These are phyloP conservation scores for Andrena bicolor DNA, from an alignment of 2,888 invertebrate genomes.

Conservation along the genomic window DNA sequence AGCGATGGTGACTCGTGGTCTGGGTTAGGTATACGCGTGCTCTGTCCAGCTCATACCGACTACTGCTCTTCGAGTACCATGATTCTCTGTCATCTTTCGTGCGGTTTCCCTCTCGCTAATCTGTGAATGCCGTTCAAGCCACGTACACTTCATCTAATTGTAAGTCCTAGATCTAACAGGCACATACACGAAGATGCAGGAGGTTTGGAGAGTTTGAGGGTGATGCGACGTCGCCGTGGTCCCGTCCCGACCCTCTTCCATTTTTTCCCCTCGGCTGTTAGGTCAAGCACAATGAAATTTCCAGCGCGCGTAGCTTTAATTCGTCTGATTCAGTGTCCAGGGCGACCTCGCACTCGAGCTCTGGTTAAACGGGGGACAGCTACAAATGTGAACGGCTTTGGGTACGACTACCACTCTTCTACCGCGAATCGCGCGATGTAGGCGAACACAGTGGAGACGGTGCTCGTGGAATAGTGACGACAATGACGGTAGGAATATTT, in stretches of 20 bases:
- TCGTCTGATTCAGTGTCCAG: constrained; percentile 4
- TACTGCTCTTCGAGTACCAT: constrained; percentile 23
- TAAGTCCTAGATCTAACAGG: constrained; percentile 76
- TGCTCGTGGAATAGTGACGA: constrained; percentile 53
- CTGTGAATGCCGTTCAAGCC: constrained; percentile 72
- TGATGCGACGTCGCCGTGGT: constrained; percentile 61
- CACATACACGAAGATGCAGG: constrained; percentile 73
- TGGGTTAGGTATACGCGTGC: constrained; percentile 31
- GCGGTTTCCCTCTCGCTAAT: constrained; percentile 50
- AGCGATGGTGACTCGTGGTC: constrained; percentile 37
- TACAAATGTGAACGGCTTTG: constrained; percentile 53
- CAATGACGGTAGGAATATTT: constrained; percentile 51
- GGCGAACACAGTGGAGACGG: constrained; percentile 51
- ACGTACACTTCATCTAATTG: constrained; percentile 72
- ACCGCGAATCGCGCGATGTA: constrained; percentile 58
- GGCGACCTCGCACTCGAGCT: constrained; percentile 63
- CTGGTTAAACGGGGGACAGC: constrained; percentile 32
- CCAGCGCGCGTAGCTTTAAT: no score
- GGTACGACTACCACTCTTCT: constrained; percentile 60
- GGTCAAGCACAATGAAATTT: background rate
- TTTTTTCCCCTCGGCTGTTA: no score
- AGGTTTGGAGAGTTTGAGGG: constrained; percentile 21
- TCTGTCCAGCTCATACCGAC: constrained; percentile 43
- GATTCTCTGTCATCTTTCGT: constrained; percentile 44
- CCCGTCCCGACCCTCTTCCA: background rate